Base-by-base conservation (phyloP, 2,113 vertebrate genomes). In the Hirundichthys speculiger region DNA sequence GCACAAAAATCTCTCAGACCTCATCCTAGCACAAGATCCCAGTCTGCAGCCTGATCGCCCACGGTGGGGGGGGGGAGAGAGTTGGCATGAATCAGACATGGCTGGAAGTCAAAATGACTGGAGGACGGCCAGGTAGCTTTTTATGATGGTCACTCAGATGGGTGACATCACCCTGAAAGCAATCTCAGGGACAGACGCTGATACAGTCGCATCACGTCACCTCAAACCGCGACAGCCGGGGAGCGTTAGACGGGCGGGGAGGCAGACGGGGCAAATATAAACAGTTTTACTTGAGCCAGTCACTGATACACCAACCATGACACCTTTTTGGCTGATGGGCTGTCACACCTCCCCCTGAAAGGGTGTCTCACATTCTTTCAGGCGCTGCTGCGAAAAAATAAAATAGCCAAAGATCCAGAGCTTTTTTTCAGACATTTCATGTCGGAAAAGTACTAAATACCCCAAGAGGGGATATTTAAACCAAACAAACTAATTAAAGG, bases 91-190 rank as follows among this genome's bases (percentile, higher is more conserved):
- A 64, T 79, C 65, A 41, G 43, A 61, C n/a, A 12, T 5, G 38
- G 43, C 49, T 65, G 64, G 64, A 61, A 60, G 49, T n/a, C 46
- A 49, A 42, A 80, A 40, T 51, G 19, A 14, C 4, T 19, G 38
- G 20, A 54, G 41, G 61, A 61, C 30, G 27, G 71, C 57, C 47
- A 56, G 64, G 45, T 46, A 42, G 75, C n/a, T n/a, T 64, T 80
- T 83, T 77, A 78, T 77, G 73, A 78, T 66, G 48, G 60, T 69
- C 59, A 58, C 73, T 76, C 41, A 4, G 56, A 6, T 42, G 55
- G 76, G 74, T 90, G 89, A 89, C 86, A 88, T 90, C 86, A 88
- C 27, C 64, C 75, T 49, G 75, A 80, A 69, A 77, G 72, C 60
- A 42, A 79, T 73, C 79, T 46, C 2, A 10, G 59, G 45, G 73